Evolutionary conservation across 2,797 vertebrate genomes (phyloP), one percentile per base, ranked within the genome.

Genomic region (Macroramphosus scolopax): DNA sequence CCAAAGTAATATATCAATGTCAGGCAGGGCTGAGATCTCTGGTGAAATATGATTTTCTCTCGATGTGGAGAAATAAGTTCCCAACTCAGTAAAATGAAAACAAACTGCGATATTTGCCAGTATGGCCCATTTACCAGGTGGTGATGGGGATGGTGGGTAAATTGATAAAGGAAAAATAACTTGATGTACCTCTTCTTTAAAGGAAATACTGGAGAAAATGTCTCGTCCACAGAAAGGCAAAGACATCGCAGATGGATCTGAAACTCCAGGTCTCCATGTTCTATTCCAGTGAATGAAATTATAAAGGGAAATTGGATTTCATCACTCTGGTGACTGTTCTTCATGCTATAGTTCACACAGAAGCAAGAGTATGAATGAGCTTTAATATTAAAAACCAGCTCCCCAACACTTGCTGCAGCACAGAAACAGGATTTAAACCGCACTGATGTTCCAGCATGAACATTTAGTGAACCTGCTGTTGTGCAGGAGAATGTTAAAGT

Each of bases 1-100:
- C 61, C 60, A 52, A 57, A 72, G 81, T 62, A 68, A 86, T 84
- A 72, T 47, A 83, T 86, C 81, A 86, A 26, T 64, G 81, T 81
- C 78, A 75, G 24, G 49, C 47, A 51, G 64, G 51, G 72, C 68
- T 61, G 62, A 73, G 56, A 61, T 75, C 58, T 75, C 58, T 64
- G 50, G 39, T 60, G 69, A 73, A 77, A 84, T 82, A 58, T 65
- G 66, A 67, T 81, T 84, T 82, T 68, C 71, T 69, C 35, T 68
- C n/a, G n/a, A n/a, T n/a, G n/a, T n/a, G 68, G 37, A 34, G 62
- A 76, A 84, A 81, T 57, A 79, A 51, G 53, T 81, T 73, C 48
- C 60, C 53, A 69, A 54, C 63, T 63, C 46, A 5, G 40, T 68
- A 35, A 79, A 73, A 73, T 72, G 53, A 71, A 76, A 80, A 66